These are phyloP conservation scores for Myotis myotis DNA, from an alignment of 2,797 vertebrate genomes.

Conservation along the genomic window DNA sequence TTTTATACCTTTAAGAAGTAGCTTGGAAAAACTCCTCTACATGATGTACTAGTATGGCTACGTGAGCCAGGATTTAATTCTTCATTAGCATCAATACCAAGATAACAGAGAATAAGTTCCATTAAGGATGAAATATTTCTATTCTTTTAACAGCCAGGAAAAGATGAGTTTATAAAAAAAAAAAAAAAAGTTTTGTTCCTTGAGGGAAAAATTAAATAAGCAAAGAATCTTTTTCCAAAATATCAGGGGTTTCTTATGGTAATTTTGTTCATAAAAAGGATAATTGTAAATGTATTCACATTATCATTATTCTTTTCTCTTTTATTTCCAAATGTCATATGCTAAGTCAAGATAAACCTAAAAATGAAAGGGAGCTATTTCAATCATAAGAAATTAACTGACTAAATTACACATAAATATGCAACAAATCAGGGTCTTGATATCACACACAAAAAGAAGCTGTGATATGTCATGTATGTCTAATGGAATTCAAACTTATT, in stretches of 20 bases:
- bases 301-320: slow-evolving; percentile 35
- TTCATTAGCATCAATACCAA: not conserved
- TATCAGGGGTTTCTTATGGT: slow-evolving; percentile 52
- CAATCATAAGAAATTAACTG: slow-evolving; percentile 71
- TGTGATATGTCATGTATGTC: not conserved
- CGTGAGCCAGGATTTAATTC: not conserved
- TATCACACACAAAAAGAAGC: slow-evolving; percentile 47
- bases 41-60: not conserved
- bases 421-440: slow-evolving; percentile 44
- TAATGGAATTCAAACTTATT: slow-evolving; percentile 62
- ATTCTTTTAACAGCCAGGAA: slow-evolving; percentile 39
- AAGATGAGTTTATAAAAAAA: not conserved
- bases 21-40: not conserved
- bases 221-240: slow-evolving; percentile 54
- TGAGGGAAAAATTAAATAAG: slow-evolving; percentile 68
- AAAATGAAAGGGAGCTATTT: slow-evolving; percentile 70
- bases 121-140: slow-evolving; percentile 41
- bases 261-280: slow-evolving; percentile 63
- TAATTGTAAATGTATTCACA: slow-evolving; percentile 54
- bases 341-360: slow-evolving; percentile 67
- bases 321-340: slow-evolving; percentile 66
- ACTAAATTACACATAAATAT: slow-evolving; percentile 69
- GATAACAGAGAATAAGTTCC: slow-evolving; percentile 41
- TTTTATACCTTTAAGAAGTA: slow-evolving; percentile 11
- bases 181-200: slow-evolving; percentile 32